Evolutionary conservation across 2,113 vertebrate genomes (phyloP).

Genomic region (Notothenia rossii): DNA sequence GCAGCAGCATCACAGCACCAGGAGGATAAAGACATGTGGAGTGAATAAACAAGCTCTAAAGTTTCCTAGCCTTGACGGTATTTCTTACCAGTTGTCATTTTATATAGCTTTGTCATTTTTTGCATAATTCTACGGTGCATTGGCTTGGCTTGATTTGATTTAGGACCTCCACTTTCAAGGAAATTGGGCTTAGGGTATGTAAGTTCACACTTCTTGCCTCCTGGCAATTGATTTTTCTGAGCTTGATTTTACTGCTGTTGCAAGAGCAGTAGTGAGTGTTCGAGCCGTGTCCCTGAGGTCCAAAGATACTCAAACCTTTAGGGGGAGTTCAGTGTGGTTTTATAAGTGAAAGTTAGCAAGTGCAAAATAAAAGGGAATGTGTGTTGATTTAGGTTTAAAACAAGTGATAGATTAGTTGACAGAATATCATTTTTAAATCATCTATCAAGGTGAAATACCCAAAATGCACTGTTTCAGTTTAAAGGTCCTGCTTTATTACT

Average conservation of each 20-base stretch:
- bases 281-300: conserved; percentile 37
- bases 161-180: conserved; percentile 77
- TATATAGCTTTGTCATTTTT: conserved; percentile 65
- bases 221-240: conserved; percentile 77
- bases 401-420: not conserved
- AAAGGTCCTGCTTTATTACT: not conserved
- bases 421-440: not conserved
- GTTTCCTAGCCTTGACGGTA: conserved; percentile 58
- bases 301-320: conserved; percentile 31
- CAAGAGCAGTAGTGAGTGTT: conserved; percentile 39
- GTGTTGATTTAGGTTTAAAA: not conserved
- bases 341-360: conserved; percentile 15
- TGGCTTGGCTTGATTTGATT: conserved; percentile 75
- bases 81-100: conserved; percentile 70
- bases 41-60: conserved; percentile 68
- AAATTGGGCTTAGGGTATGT: conserved; percentile 80
- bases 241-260: conserved; percentile 65
- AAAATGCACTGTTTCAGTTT: not conserved
- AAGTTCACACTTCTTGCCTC: conserved; percentile 77
- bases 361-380: not conserved
- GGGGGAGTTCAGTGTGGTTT: conserved; percentile 11
- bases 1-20: conserved; percentile 37
- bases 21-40: conserved; percentile 56
- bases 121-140: conserved; percentile 78
- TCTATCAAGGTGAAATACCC: not conserved